Conservation (phyloP, 2,888 invertebrate genomes). For the Amphiduros pacificus region DNA sequence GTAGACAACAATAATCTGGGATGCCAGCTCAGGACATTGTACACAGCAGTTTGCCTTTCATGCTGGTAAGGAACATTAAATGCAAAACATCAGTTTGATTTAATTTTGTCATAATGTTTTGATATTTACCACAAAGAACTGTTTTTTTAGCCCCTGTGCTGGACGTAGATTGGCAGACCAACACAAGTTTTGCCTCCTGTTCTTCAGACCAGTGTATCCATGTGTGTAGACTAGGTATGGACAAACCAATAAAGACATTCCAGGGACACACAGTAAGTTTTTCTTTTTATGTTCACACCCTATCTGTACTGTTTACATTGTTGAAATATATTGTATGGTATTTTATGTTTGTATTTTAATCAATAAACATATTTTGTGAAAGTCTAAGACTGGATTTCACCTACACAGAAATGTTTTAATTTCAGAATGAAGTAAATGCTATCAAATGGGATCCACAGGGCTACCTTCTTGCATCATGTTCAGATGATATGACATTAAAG, state of each 20-base stretch:
- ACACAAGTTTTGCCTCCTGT: conserved; percentile 96
- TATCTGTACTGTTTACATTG: too few species aligned
- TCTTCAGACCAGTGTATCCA: conserved; percentile 99
- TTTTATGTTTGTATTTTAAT: too few species aligned
- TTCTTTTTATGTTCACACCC: too few species aligned
- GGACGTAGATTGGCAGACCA: conserved; percentile 99
- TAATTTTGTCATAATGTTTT: neutral
- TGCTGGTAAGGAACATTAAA: conserved; percentile 60
- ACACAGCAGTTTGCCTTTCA: conserved; percentile 99
- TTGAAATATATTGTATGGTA: too few species aligned
- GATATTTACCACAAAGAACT: neutral
- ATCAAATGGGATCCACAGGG: conserved; percentile 99
- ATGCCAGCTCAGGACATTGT: conserved; percentile 90
- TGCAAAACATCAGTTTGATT: neutral
- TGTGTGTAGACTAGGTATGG: conserved; percentile 89
- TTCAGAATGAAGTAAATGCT: conserved; percentile 93
- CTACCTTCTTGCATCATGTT: conserved; percentile 92
- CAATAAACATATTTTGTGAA: too few species aligned
- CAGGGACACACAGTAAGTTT: conserved; percentile 68
- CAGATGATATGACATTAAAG: conserved; percentile 98
- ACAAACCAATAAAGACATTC: conserved; percentile 97
- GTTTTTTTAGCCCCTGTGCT: conserved; percentile 84
- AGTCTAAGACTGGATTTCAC: too few species aligned
- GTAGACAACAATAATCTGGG: conserved; percentile 98
- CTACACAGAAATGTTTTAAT: conserved; percentile 13